phyloP scores from a whole-genome alignment of 2,888 invertebrate genomes.

The Philaethria dido region DNA sequence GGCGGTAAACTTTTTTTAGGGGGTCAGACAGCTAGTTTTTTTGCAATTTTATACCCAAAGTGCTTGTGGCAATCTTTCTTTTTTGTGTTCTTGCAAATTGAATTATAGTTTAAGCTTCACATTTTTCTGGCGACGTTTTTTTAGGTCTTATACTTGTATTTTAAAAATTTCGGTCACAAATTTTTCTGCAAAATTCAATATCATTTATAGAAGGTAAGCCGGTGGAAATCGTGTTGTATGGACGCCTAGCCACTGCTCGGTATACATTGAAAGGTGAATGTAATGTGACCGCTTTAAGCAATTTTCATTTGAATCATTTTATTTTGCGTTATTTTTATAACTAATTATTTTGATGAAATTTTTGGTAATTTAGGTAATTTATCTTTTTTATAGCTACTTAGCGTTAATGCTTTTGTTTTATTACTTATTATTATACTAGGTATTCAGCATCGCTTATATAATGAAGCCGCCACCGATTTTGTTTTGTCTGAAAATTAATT shows the following conservation, averaged over 20 bases:
- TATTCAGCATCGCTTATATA: neutral
- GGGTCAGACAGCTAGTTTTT: too few species aligned
- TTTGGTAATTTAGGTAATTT: neutral
- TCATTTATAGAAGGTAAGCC: too few species aligned
- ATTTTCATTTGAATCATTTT: neutral
- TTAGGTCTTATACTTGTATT: too few species aligned
- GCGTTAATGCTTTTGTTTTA: constrained; percentile 3
- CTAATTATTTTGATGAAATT: constrained; percentile 7
- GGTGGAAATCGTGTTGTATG: too few species aligned
- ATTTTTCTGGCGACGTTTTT: too few species aligned
- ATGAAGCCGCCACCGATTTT: neutral
- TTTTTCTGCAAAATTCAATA: too few species aligned
- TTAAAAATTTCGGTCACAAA: too few species aligned
- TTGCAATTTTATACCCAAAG: too few species aligned
- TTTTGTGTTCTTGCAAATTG: too few species aligned
- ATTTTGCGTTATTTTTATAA: neutral
- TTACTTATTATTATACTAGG: constrained; percentile 6
- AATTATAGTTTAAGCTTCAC: too few species aligned
- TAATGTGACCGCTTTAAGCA: neutral
- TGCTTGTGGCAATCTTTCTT: too few species aligned
- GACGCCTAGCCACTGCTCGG: neutral
- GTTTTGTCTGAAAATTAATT: constrained; percentile 1
- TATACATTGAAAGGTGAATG: neutral
- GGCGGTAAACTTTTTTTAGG: too few species aligned
- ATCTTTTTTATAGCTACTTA: constrained; percentile 15